These are phyloP conservation scores for Stichopus chloronotus DNA, from an alignment of 35 echinoderm and acorn worm genomes.

Conservation along the genomic window DNA sequence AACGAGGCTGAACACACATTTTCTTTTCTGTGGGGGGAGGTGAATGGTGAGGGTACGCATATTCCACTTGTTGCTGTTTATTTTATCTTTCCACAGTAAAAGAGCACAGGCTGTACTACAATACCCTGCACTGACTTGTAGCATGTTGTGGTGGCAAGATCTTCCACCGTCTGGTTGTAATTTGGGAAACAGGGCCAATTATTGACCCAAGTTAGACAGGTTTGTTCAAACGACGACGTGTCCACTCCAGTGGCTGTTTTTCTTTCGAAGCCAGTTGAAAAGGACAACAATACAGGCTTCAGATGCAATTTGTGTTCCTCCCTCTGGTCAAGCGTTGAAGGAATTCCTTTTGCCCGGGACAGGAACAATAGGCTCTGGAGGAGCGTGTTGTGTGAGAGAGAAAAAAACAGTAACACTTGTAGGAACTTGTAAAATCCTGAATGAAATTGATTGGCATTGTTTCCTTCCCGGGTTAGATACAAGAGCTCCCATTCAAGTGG, in stretches of 20 bases:
- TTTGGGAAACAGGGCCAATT: not conserved
- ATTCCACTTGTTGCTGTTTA: too few species aligned
- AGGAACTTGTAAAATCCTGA: constrained; percentile 29
- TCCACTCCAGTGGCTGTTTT: constrained; percentile 5
- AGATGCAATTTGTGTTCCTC: constrained; percentile 26
- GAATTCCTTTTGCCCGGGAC: not conserved
- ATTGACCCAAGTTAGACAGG: constrained; percentile 32
- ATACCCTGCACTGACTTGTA: too few species aligned
- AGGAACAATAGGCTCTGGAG: not conserved
- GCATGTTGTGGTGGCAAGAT: too few species aligned
- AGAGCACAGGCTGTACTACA: too few species aligned
- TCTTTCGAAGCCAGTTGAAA: constrained; percentile 18
- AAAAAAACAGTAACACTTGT: constrained; percentile 24
- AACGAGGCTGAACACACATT: too few species aligned
- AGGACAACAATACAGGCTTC: constrained; percentile 13
- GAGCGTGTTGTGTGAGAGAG: not conserved
- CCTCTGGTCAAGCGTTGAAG: constrained; percentile 13
- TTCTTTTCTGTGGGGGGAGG: too few species aligned
- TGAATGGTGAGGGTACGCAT: too few species aligned
- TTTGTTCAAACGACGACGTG: constrained; percentile 25
- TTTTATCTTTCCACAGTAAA: too few species aligned
- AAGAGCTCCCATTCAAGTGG: constrained; percentile 12
- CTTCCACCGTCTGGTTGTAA: too few species aligned
- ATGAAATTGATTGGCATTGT: constrained; percentile 41
- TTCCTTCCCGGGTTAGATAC: not conserved